Percentiles rank a stretch among this genome's conserved stretches.
phyloP scores from a whole-genome alignment of 2,113 vertebrate genomes.

The Aphelocoma coerulescens region DNA sequence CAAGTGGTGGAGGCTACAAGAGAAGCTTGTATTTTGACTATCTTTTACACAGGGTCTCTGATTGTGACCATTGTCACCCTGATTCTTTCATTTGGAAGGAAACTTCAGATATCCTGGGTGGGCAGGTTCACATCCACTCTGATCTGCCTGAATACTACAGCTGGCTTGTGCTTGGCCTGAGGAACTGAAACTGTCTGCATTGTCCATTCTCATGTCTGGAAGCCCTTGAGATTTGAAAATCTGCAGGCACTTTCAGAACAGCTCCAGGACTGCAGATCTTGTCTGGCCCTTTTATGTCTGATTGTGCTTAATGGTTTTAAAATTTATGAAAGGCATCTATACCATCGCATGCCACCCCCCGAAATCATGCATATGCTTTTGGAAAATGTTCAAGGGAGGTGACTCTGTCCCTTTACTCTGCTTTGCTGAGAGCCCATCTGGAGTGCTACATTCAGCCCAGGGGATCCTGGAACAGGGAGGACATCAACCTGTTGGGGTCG shows the following conservation, averaged over 20 bases:
- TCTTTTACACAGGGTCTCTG: background rate
- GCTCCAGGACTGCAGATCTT: background rate
- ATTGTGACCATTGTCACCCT: background rate
- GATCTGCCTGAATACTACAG: background rate
- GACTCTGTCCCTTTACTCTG: background rate
- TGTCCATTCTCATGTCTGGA: background rate
- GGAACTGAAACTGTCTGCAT: background rate
- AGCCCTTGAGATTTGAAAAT: background rate
- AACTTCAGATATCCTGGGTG: background rate
- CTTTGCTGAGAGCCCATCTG: background rate
- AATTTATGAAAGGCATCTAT: background rate
- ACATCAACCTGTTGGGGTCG: background rate
- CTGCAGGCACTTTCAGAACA: background rate
- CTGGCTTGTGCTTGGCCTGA: background rate
- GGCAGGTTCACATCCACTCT: background rate
- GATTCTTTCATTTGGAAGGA: background rate
- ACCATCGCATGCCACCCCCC: background rate
- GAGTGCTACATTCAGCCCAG: background rate
- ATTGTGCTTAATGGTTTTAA: background rate
- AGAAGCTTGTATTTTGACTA: accelerated
- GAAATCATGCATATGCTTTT: background rate
- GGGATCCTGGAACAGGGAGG: background rate
- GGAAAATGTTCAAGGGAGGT: background rate
- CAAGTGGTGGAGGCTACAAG: background rate
- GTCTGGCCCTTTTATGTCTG: background rate